phyloP scores from a whole-genome alignment of 2,888 invertebrate genomes.

The Eupeodes latifasciatus region DNA sequence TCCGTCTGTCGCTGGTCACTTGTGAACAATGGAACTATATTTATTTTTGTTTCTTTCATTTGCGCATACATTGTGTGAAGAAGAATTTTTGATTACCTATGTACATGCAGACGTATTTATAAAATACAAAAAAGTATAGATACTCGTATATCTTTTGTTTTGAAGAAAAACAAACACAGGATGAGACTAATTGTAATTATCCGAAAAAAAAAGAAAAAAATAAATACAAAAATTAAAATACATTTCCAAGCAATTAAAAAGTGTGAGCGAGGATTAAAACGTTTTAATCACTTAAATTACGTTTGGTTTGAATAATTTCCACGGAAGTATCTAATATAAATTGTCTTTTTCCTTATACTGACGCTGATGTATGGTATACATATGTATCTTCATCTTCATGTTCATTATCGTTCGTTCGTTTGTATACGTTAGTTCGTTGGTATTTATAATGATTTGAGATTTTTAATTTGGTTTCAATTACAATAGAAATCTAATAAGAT shows the following conservation, averaged over 20 bases:
- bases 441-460: constrained; percentile 66
- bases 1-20: constrained; percentile 43
- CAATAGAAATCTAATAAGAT: constrained; percentile 64
- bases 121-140: background rate
- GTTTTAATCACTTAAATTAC: constrained; percentile 43
- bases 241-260: constrained; percentile 71
- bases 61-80: constrained; percentile 3
- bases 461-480: constrained; percentile 67
- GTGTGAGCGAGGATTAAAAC: constrained; percentile 1
- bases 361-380: background rate
- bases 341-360: background rate
- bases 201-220: constrained; percentile 31
- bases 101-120: background rate
- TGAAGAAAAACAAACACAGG: constrained; percentile 67
- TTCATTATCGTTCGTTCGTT: too few species aligned
- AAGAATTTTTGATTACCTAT: constrained; percentile 70
- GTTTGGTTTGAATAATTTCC: constrained; percentile 72
- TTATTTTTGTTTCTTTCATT: background rate
- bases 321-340: constrained; percentile 71
- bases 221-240: constrained; percentile 1
- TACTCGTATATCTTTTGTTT: constrained; percentile 39
- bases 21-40: background rate
- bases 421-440: background rate
- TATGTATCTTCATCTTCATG: background rate
- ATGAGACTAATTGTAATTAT: constrained; percentile 73